phyloP scores from a whole-genome alignment of 2,113 vertebrate species.

The Leptosomus discolor region DNA sequence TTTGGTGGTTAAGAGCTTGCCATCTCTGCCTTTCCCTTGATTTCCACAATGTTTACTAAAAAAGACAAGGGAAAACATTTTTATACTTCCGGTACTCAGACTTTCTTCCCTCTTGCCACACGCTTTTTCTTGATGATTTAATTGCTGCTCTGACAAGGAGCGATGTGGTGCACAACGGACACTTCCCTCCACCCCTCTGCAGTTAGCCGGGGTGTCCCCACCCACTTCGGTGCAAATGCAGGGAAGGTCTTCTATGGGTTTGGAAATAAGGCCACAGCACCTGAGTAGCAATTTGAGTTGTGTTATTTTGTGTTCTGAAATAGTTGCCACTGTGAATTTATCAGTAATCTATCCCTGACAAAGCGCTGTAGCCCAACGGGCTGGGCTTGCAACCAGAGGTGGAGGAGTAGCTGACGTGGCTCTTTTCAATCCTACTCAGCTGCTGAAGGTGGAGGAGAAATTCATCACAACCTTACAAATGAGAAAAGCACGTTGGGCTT shows the following conservation, averaged over 20 bases:
- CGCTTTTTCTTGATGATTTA: neutral
- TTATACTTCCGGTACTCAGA: neutral
- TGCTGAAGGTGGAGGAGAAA: neutral
- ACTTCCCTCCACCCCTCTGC: no score
- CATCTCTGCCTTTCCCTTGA: neutral
- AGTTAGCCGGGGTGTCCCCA: neutral
- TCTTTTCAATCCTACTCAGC: neutral
- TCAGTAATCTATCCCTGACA: neutral
- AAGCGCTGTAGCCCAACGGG: neutral
- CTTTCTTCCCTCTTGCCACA: neutral
- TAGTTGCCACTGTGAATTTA: neutral
- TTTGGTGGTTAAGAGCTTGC: neutral
- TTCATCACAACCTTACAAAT: neutral
- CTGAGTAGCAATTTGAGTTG: neutral
- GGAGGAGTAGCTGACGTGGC: neutral
- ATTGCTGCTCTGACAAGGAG: neutral
- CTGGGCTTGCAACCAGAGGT: neutral
- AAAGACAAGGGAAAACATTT: neutral
- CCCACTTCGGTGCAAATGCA: neutral
- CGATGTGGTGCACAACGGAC: fast-evolving
- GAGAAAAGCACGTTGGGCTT: neutral
- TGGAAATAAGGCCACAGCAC: neutral
- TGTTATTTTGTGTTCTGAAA: neutral
- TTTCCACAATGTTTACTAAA: neutral
- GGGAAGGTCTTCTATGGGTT: neutral